phyloP scores from a whole-genome alignment of 2,113 vertebrate genomes.

The Seriola dumerili region DNA sequence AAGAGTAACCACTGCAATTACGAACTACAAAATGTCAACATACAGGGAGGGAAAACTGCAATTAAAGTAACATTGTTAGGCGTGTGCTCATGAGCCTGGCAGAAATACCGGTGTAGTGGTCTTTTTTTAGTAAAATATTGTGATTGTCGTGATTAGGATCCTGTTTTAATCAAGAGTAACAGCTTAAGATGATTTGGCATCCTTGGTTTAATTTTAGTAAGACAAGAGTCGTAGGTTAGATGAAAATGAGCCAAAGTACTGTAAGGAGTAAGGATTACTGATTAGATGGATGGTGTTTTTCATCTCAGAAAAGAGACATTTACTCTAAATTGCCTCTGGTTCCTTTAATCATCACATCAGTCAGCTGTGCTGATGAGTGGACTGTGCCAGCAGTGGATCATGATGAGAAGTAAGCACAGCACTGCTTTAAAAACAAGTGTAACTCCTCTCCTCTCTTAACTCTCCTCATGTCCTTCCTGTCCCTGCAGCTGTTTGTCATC shows the following conservation, averaged over 20 bases:
- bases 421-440: conserved; percentile 49
- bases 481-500: conserved; percentile 93
- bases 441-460: conserved; percentile 43
- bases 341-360: conserved; percentile 63
- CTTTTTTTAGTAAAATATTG: conserved; percentile 3
- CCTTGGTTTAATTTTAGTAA: conserved; percentile 48
- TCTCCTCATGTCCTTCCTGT: conserved; percentile 44
- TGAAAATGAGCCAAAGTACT: conserved; percentile 48
- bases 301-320: conserved; percentile 54
- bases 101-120: conserved; percentile 1
- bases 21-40: conserved; percentile 56
- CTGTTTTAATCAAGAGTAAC: conserved; percentile 33
- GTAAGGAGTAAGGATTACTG: conserved; percentile 55
- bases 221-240: conserved; percentile 45
- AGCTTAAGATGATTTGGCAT: conserved; percentile 48
- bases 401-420: conserved; percentile 40
- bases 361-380: conserved; percentile 50
- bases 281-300: conserved; percentile 62
- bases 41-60: conserved; percentile 45
- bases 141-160: conserved; percentile 49
- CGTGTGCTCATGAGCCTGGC: conserved; percentile 21
- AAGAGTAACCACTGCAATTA: conserved; percentile 80
- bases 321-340: conserved; percentile 53
- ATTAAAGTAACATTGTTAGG: conserved; percentile 51
- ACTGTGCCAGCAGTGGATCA: conserved; percentile 24